These are phyloP conservation scores for Rallus crepitans DNA, from an alignment of 2,797 vertebrate species.

Conservation along the genomic window DNA sequence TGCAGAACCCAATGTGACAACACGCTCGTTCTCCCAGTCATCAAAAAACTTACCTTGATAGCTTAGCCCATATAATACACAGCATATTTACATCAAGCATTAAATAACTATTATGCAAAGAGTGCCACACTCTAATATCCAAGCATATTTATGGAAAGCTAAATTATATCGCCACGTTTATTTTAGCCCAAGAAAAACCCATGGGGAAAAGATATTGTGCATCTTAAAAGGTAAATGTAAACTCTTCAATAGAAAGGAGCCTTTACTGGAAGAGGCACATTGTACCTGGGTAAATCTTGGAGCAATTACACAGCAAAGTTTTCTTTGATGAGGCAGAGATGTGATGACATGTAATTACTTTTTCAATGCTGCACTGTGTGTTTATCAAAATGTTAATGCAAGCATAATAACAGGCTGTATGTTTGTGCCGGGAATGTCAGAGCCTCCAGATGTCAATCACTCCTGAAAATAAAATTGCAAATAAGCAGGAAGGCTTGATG, in stretches of 20 bases:
- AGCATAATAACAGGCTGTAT: constrained; percentile 96
- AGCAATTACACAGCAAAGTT: constrained; percentile 83
- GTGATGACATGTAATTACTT: constrained; percentile 98
- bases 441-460: constrained; percentile 93
- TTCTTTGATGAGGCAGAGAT: constrained; percentile 85
- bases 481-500: constrained; percentile 87
- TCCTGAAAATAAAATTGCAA: constrained; percentile 91
- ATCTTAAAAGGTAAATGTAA: constrained; percentile 80
- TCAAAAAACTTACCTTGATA: constrained; percentile 67
- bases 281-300: constrained; percentile 80
- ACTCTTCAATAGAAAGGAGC: constrained; percentile 68
- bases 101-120: constrained; percentile 80
- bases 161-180: constrained; percentile 79
- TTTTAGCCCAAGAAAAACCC: constrained; percentile 76
- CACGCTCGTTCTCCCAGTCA: constrained; percentile 65
- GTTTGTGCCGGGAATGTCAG: constrained; percentile 89
- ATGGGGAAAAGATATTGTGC: constrained; percentile 73
- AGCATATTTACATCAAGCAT: constrained; percentile 75
- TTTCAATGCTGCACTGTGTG: constrained; percentile 90
- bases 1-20: constrained; percentile 70
- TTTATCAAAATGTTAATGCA: constrained; percentile 99
- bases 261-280: constrained; percentile 63
- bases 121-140: constrained; percentile 66
- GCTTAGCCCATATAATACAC: constrained; percentile 64
- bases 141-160: constrained; percentile 79